Evolutionary conservation across 2,888 invertebrate species (phyloP).

Genomic region (Urechis unicinctus): DNA sequence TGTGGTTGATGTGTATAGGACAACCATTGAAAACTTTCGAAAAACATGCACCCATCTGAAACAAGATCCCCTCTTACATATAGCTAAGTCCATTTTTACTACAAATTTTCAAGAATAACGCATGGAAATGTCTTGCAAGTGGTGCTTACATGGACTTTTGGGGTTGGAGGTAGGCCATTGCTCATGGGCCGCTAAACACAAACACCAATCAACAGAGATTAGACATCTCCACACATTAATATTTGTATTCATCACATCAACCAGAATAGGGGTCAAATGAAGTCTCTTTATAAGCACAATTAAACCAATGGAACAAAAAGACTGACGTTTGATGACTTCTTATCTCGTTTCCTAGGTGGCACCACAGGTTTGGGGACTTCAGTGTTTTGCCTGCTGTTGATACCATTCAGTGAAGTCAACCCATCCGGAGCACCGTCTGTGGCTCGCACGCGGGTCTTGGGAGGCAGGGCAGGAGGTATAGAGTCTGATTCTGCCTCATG

Average conservation of each 20-base stretch:
- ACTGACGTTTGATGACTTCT: not conserved
- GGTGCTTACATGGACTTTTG: slow-evolving; percentile 71
- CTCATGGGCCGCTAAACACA: slow-evolving; percentile 17
- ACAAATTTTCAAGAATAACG: slow-evolving; percentile 68
- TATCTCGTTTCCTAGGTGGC: slow-evolving; percentile 54
- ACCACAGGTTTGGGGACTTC: no score
- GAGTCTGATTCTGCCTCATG: slow-evolving; percentile 52
- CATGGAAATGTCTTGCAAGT: not conserved
- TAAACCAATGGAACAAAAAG: slow-evolving; percentile 63
- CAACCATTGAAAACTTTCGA: slow-evolving; percentile 96
- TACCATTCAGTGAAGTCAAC: no score
- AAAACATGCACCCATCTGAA: slow-evolving; percentile 87
- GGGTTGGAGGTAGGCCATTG: slow-evolving; percentile 95
- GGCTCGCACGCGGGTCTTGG: slow-evolving; percentile 3
- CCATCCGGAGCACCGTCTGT: no score
- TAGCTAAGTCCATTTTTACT: slow-evolving; percentile 96
- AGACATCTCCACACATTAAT: slow-evolving; percentile 60
- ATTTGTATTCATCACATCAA: slow-evolving; percentile 97
- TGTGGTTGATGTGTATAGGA: slow-evolving; percentile 88
- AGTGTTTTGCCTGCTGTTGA: no score
- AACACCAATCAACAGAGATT: slow-evolving; percentile 60
- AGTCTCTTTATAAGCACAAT: slow-evolving; percentile 89
- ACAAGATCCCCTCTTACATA: slow-evolving; percentile 64
- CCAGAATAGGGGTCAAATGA: slow-evolving; percentile 96
- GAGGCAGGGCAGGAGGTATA: slow-evolving; percentile 8